These are phyloP conservation scores for Loris lydekkerianus DNA, from an alignment of 2,797 vertebrate species.

Conservation along the genomic window DNA sequence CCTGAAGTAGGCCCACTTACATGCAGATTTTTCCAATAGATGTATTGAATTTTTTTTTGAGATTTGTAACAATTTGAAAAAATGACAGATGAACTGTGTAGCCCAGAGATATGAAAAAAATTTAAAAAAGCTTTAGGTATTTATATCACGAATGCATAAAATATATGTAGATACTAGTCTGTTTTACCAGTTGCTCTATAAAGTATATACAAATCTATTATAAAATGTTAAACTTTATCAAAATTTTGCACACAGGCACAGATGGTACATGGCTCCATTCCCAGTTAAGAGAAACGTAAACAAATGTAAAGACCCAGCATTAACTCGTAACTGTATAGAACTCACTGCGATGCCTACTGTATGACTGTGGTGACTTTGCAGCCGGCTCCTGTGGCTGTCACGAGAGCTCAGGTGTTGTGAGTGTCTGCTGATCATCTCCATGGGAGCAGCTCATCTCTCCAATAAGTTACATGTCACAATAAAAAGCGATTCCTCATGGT, in stretches of 20 bases:
- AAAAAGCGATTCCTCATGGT: not conserved
- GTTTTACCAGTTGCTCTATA: not conserved
- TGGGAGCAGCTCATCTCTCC: not conserved
- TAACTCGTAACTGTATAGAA: not conserved
- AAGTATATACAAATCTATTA: not conserved
- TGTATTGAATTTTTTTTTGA: not conserved
- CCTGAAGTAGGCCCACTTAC: not conserved
- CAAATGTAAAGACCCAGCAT: not conserved
- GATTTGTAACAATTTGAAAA: not conserved
- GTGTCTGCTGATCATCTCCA: not conserved
- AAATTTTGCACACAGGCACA: not conserved
- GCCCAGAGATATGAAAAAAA: not conserved
- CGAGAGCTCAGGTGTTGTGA: not conserved
- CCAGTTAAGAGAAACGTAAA: not conserved
- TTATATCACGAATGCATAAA: not conserved
- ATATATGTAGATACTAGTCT: not conserved
- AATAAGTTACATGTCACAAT: not conserved
- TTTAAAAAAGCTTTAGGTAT: not conserved
- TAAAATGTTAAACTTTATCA: not conserved
- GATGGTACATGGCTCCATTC: not conserved
- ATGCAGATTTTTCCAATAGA: not conserved
- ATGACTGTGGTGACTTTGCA: not conserved
- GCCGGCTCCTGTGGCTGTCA: not conserved
- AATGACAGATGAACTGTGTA: not conserved
- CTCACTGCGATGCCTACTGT: too few relatives aligned